These are phyloP conservation scores for Triops cancriformis DNA, from an alignment of 1,140 invertebrate genomes.

Conservation along the genomic window DNA sequence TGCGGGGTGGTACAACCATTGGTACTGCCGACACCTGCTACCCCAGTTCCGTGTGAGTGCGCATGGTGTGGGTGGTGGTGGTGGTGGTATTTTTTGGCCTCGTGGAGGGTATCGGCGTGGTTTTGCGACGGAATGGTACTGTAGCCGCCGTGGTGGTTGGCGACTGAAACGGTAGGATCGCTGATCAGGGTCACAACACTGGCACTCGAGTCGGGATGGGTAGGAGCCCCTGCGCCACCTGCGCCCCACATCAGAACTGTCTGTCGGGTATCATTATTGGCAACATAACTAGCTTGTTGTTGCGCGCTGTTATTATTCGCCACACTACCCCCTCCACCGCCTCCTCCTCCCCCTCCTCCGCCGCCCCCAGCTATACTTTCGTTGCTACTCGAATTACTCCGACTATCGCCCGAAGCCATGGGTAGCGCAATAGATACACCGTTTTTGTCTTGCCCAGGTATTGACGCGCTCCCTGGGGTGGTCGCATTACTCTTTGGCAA, in stretches of 20 bases:
- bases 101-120: neutral
- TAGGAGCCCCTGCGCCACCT: conserved; percentile 3
- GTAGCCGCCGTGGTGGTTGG: neutral
- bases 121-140: neutral
- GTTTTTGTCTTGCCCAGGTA: neutral
- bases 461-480: conserved; percentile 38
- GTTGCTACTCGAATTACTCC: conserved; percentile 43
- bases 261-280: conserved; percentile 51
- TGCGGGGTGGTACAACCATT: neutral
- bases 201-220: neutral
- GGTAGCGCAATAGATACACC: neutral
- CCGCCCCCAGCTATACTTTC: neutral
- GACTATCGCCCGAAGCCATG: neutral
- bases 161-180: conserved; percentile 7
- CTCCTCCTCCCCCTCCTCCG: neutral
- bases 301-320: neutral
- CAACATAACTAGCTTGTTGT: conserved; percentile 7
- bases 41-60: neutral
- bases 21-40: conserved; percentile 9
- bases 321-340: conserved; percentile 24
- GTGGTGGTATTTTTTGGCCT: conserved; percentile 20
- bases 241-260: conserved; percentile 78
- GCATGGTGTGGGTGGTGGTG: conserved; percentile 16
- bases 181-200: neutral
- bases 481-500: conserved; percentile 31